phyloP scores from a whole-genome alignment of 2,113 vertebrate genomes.

The Albula goreensis region DNA sequence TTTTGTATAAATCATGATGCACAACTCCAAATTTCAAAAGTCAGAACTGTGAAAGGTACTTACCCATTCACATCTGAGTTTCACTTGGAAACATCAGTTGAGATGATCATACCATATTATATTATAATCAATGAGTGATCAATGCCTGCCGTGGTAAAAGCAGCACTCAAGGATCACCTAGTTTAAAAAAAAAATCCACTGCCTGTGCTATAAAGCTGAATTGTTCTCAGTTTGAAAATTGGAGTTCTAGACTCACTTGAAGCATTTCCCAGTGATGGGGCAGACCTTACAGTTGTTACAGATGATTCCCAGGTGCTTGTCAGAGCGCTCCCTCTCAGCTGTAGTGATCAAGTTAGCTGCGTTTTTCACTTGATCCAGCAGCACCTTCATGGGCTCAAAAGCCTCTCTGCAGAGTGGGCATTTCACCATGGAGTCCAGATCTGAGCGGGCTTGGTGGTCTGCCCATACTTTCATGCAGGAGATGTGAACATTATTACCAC shows the following conservation, averaged over 20 bases:
- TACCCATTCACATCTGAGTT: too few species aligned
- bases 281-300: slow-evolving; percentile 62
- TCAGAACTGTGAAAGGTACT: too few species aligned
- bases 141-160: too few species aligned
- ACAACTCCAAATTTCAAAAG: too few species aligned
- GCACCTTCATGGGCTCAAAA: slow-evolving; percentile 54
- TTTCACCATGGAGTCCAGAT: slow-evolving; percentile 52
- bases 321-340: slow-evolving; percentile 61
- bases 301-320: slow-evolving; percentile 69
- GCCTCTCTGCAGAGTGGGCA: slow-evolving; percentile 71
- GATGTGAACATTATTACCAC: slow-evolving; percentile 72
- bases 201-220: too few species aligned
- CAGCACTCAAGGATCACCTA: too few species aligned
- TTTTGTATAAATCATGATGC: too few species aligned
- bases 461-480: slow-evolving; percentile 71
- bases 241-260: slow-evolving; percentile 60
- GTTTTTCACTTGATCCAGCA: slow-evolving; percentile 68
- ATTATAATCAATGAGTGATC: too few species aligned
- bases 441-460: slow-evolving; percentile 52
- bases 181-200: too few species aligned
- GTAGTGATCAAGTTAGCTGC: slow-evolving; percentile 52
- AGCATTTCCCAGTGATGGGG: slow-evolving; percentile 63
- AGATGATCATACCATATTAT: too few species aligned
- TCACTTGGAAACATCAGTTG: too few species aligned
- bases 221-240: too few species aligned